Base-by-base conservation (phyloP, 2,888 invertebrate genomes). In the Cataglyphis cursor region DNA sequence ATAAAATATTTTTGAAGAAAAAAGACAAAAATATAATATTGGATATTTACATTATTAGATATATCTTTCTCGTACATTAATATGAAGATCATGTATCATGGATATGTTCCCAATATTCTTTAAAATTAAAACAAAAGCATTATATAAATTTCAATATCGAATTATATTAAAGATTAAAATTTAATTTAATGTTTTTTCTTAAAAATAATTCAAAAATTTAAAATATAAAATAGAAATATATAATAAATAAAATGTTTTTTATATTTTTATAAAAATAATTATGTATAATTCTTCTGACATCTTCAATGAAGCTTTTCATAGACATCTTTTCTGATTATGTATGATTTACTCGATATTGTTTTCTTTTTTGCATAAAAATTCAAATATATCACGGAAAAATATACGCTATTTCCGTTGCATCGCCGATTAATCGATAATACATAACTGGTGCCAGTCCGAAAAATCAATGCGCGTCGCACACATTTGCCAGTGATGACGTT, bases 371-470 rank as follows among this genome's bases (percentile, higher is more conserved):
- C 4, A 9, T n/a, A 35, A 18, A 5, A 24, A 12, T 51, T 75
- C 35, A 12, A 51, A 51, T n/a, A 24, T n/a, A 24, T 24, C 54
- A 21, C 54, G 54, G 3, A 54, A 41, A 76, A 76, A 28, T 64
- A 18, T 18, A 12, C 35, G 6, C 3, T 31, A 3, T 62, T 28
- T 15, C 15, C 44, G 3, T 66, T 18, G 21, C 21, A 21, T 15
- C 57, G 31, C 18, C 44, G 70, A 78, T 78, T 41, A 68, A 68
- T 78, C 68, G 68, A 78, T 68, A 51, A 78, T 68, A 51, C 18
- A 8, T n/a, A 57, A 21, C n/a, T 21, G 35, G 59, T 68, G 59
- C 18, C 78, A 21, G 18, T 68, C 57, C 78, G 24, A 80, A 80
- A 78, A 66, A 57, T 68, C 57, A 44, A 18, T 6, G 70, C 35